Percentiles rank a stretch among this genome's conserved stretches.
Evolutionary conservation across 2,888 invertebrate genomes (phyloP).

Genomic region (Maniola hyperantus): DNA sequence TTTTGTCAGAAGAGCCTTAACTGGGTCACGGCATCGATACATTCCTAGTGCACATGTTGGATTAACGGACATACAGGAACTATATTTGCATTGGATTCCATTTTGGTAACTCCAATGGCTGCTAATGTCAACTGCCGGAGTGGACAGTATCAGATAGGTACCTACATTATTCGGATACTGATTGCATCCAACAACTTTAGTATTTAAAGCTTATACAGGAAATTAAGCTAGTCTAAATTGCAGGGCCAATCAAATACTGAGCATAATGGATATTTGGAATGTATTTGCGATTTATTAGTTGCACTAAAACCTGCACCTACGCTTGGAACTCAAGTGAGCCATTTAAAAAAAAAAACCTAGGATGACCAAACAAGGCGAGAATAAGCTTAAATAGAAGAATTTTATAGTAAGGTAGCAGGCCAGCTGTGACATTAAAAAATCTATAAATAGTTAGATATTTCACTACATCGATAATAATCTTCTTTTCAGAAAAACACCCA

Average conservation of each 20-base stretch:
- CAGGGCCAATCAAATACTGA: no score
- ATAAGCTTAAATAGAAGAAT: no score
- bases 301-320: no score
- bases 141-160: slow-evolving; percentile 2
- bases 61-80: slow-evolving; percentile 35
- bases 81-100: slow-evolving; percentile 20
- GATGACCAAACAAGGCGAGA: no score
- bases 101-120: slow-evolving; percentile 10
- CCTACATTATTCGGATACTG: slow-evolving; percentile 9
- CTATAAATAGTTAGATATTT: neutral
- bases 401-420: neutral
- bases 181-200: neutral
- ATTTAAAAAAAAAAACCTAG: no score
- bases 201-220: neutral
- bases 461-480: neutral
- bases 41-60: slow-evolving; percentile 48
- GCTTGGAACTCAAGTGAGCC: no score
- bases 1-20: slow-evolving; percentile 38
- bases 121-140: neutral
- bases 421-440: neutral
- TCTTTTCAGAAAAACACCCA: neutral
- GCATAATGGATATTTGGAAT: neutral
- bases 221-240: neutral
- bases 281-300: neutral
- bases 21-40: slow-evolving; percentile 50